phyloP scores from a whole-genome alignment of 2,797 vertebrate species.

The Poecile montanus region DNA sequence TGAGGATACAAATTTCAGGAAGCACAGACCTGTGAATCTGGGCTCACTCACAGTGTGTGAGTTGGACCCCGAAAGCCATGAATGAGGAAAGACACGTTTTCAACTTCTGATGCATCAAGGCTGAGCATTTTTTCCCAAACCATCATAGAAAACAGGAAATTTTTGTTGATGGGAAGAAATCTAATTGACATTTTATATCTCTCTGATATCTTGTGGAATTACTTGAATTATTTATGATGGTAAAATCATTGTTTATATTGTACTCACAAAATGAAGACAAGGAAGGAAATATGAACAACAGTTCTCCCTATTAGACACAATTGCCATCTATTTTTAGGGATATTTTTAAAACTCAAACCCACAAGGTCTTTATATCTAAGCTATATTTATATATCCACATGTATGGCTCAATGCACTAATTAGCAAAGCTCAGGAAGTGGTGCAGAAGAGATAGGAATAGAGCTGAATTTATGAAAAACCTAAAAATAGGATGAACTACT shows the following conservation, averaged over 20 bases:
- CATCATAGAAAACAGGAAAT: background rate
- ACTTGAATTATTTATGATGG: slow-evolving; percentile 39
- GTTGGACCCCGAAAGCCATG: background rate
- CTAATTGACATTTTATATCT: background rate
- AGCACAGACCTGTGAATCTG: background rate
- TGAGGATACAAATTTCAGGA: background rate
- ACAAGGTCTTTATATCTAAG: slow-evolving; percentile 23
- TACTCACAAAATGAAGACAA: slow-evolving; percentile 7
- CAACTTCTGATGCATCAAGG: background rate
- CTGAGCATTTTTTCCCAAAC: background rate
- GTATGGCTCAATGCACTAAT: slow-evolving; percentile 16
- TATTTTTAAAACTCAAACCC: slow-evolving; percentile 36
- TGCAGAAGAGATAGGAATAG: slow-evolving; percentile 27
- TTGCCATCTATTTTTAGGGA: slow-evolving; percentile 38
- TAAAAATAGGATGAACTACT: slow-evolving; percentile 26
- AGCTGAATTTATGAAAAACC: background rate
- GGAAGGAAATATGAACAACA: slow-evolving; percentile 53
- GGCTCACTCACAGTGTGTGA: background rate
- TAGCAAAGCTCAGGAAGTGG: slow-evolving; percentile 42
- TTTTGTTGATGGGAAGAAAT: slow-evolving; percentile 20
- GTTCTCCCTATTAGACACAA: background rate
- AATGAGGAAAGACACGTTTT: background rate
- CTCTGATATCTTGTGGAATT: background rate
- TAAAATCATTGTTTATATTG: slow-evolving; percentile 46
- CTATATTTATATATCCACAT: slow-evolving; percentile 56